These are phyloP conservation scores for Iselma pallidipennis DNA, from an alignment of 2,888 invertebrate species.

Conservation along the genomic window DNA sequence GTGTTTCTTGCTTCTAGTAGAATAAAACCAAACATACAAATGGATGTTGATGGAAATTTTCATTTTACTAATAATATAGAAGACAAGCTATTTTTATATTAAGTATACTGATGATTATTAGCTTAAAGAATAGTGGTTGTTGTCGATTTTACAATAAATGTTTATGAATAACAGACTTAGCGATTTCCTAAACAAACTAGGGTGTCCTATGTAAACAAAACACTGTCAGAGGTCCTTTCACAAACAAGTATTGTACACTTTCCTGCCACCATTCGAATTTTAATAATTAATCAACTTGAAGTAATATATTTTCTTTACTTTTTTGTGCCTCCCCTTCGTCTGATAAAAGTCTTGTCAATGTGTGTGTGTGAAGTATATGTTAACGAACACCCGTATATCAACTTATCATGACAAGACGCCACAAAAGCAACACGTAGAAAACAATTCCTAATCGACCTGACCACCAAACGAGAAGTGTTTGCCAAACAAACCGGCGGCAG, in stretches of 20 bases:
- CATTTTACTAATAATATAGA: background rate
- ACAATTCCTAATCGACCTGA: slow-evolving; percentile 27
- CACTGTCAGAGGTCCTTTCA: slow-evolving; percentile 30
- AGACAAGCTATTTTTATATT: too few species aligned
- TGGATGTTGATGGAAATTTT: background rate
- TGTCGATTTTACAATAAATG: slow-evolving; percentile 41
- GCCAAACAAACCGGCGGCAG: slow-evolving; percentile 38
- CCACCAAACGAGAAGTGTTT: slow-evolving; percentile 34
- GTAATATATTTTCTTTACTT: background rate
- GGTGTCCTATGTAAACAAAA: slow-evolving; percentile 42
- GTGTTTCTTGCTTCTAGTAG: background rate
- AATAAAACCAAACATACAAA: background rate
- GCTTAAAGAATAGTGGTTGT: slow-evolving; percentile 27
- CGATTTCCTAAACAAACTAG: slow-evolving; percentile 43
- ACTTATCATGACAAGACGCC: background rate
- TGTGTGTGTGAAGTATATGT: too few species aligned
- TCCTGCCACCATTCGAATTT: slow-evolving; percentile 13
- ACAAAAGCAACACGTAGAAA: slow-evolving; percentile 14
- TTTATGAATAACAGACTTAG: slow-evolving; percentile 45
- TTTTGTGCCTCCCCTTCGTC: background rate
- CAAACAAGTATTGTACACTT: slow-evolving; percentile 18
- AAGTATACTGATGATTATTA: too few species aligned
- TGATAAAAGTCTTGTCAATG: background rate
- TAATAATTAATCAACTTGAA: slow-evolving; percentile 7
- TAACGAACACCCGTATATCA: background rate